Base-by-base conservation (phyloP, 2,113 vertebrate genomes). In the Eretmochelys imbricata region DNA sequence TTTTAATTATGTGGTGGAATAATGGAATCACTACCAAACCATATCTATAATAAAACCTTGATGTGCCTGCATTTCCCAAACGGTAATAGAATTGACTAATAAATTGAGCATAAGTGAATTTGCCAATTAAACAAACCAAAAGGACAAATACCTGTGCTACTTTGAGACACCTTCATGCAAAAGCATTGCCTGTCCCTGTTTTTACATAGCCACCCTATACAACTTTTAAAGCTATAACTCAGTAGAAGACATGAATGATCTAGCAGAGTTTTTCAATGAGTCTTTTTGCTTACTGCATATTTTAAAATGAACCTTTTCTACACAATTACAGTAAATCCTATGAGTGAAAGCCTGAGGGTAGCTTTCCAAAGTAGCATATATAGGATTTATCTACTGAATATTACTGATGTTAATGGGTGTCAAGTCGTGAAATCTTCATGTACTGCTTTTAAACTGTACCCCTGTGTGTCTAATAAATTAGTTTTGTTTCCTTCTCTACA, bases 401-500 rank as follows among this genome's bases (percentile, higher is more conserved):
- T 91, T 79, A 82, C 55, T 85, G 46, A 29, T 93, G 54, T 84
- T 90, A 94, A 65, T 81, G 62, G 69, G 38, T 79, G 29, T 88
- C 38, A 72, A 27, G 46, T 81, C n/a, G 4, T 53, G 83, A 89
- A 90, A 80, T 87, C 78, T 46, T 78, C 19, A 14, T 14, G 48
- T 59, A 78, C 51, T 91, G 51, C 76, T 94, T 94, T 55, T 48
- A 93, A 90, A 96, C 24, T 27, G 11, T 89, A 38, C 27, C 3
- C 19, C 92, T 85, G 29, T 80, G 53, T 87, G 80, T 78, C n/a
- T 88, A 53, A 80, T 87, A 19, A 93, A 93, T 83, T 13, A 72
- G 35, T 91, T 62, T 89, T 42, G 29, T 94, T 97, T 76, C 54
- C 50, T 91, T 91, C 82, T 94, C 95, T 87, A 81, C 54, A 89